Conservation (phyloP, 2,888 invertebrate genomes). For the Cristatella mucedo region DNA sequence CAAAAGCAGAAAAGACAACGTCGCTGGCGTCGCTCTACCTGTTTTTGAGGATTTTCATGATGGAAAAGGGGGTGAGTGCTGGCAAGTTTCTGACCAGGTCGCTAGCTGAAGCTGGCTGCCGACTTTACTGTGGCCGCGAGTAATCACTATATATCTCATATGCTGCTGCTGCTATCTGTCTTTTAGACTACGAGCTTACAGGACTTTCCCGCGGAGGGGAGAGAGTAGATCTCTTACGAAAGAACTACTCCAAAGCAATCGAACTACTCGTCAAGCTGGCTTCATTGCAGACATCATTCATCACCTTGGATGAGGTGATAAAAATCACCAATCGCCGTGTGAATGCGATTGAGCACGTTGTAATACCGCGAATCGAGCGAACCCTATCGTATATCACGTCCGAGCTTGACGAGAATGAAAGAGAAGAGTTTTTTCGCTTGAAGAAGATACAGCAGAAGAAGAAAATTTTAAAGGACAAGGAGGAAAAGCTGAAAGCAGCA, state of each 20-base stretch:
- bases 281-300: conserved; percentile 92
- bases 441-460: conserved; percentile 82
- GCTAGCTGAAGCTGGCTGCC: too few species aligned
- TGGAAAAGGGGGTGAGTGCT: conserved; percentile 59
- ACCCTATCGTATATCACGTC: conserved; percentile 92
- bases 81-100: too few species aligned
- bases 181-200: conserved; percentile 70
- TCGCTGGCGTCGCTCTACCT: conserved; percentile 91
- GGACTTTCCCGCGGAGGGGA: conserved; percentile 94
- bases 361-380: conserved; percentile 46
- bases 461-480: conserved; percentile 58
- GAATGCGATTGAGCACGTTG: conserved; percentile 87
- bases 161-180: too few species aligned
- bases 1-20: conserved; percentile 85
- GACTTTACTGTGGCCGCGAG: too few species aligned
- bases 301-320: conserved; percentile 94
- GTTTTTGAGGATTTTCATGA: conserved; percentile 87
- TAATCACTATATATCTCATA: too few species aligned
- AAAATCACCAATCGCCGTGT: conserved; percentile 97
- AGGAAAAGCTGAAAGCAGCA: conserved; percentile 43
- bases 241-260: conserved; percentile 82
- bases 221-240: conserved; percentile 84
- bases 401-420: conserved; percentile 90
- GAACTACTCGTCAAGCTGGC: conserved; percentile 89
- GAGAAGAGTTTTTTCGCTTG: conserved; percentile 88